Base-by-base conservation (phyloP, 2,797 vertebrate genomes). In the Simalia tracyae region DNA sequence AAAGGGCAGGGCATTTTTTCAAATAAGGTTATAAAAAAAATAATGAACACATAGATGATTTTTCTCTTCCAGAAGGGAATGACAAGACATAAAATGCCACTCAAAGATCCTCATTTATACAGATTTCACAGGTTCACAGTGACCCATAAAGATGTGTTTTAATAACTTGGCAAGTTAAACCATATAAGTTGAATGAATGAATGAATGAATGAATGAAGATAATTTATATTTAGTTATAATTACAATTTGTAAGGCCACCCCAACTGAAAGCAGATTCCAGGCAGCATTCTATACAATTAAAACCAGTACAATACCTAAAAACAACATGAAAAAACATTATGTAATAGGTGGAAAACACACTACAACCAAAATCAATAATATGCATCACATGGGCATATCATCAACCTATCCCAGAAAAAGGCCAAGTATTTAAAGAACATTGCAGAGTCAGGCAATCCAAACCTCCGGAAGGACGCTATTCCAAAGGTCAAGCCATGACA, bases 1-100 rank as follows among this genome's bases (percentile, higher is more conserved):
- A 92, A 6, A 94, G 90, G 56, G 60, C n/a, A 94, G 90, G 56
- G 36, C 31, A 94, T 90, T 93, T 95, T 92, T 91, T 90, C 94
- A 93, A 94, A 93, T 92, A 92, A 93, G 86, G 57, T 7, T 89
- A 68, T 88, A 92, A 91, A 93, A 76, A 93, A 94, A 46, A 90
- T 81, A 89, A 84, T 46, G 28, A 88, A 66, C 90, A 81, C 56
- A 93, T 1, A 89, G 72, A n/a, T 88, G 72, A 90, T 85, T 88
- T 92, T 84, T 90, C 68, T 92, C 85, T 76, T 93, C 72, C 42
- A 90, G 60, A 68, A 94, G 68, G 91, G 87, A 92, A 92, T 90
- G 86, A 86, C 57, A 91, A 93, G n/a, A 93, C 5, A 93, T 87
- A 92, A 91, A 94, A 60, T 85, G 54, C n/a, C 68, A 61, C 72